These are phyloP conservation scores for Dioctria rufipes DNA, from an alignment of 2,888 invertebrate species.

Conservation along the genomic window DNA sequence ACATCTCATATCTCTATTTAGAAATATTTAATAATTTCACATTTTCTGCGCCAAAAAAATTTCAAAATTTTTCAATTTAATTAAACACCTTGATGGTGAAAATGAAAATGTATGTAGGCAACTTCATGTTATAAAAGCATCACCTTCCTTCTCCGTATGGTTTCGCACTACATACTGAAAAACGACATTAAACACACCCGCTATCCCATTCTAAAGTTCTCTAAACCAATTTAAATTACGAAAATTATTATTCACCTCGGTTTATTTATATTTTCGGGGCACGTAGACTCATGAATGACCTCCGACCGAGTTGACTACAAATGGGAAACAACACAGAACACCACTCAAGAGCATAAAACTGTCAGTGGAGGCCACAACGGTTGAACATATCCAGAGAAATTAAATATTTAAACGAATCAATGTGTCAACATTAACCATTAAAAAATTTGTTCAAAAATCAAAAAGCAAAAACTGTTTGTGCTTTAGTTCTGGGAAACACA, in stretches of 20 bases:
- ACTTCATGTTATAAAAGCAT: too few relatives aligned
- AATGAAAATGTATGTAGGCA: too few relatives aligned
- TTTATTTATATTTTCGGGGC: conserved; percentile 20
- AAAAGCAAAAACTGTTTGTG: background rate
- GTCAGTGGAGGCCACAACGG: conserved; percentile 4
- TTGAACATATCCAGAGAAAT: conserved; percentile 18
- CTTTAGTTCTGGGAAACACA: conserved; percentile 7
- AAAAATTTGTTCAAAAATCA: conserved; percentile 36
- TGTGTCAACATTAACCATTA: conserved; percentile 38
- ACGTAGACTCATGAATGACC: conserved; percentile 25
- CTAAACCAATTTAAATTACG: conserved; percentile 30
- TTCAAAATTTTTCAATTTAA: too few relatives aligned
- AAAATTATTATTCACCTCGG: conserved; percentile 19
- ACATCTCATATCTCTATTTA: too few relatives aligned
- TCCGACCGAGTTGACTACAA: conserved; percentile 27
- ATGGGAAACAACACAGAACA: conserved; percentile 31
- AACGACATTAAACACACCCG: conserved; percentile 31
- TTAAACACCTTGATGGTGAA: too few relatives aligned
- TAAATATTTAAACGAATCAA: conserved; percentile 46
- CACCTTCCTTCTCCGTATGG: background rate
- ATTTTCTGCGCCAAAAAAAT: too few relatives aligned
- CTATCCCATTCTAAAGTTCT: background rate
- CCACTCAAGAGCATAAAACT: conserved; percentile 13
- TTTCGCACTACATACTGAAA: background rate
- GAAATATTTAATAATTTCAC: too few relatives aligned